Conservation (phyloP, 2,797 vertebrate genomes). For the Chaenodraco wilsoni region DNA sequence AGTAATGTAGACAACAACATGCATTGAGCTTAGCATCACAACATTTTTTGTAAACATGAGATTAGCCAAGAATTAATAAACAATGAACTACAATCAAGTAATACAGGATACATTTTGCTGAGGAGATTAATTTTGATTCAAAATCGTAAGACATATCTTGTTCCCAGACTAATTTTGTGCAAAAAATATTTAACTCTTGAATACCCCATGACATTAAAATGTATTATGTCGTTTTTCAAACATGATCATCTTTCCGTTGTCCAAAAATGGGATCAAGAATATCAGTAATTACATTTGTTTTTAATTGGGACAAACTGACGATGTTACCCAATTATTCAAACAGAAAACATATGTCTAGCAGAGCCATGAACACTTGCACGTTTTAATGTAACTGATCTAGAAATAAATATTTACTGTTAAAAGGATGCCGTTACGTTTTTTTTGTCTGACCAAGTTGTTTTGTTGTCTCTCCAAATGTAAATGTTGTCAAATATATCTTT, state of each 20-base stretch:
- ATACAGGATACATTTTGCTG: slow-evolving; percentile 19
- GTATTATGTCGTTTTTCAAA: slow-evolving; percentile 9
- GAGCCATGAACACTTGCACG: slow-evolving; percentile 23
- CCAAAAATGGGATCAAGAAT: slow-evolving; percentile 33
- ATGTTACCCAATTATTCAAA: slow-evolving; percentile 58
- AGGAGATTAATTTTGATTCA: slow-evolving; percentile 26
- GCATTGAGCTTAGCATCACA: slow-evolving; percentile 31
- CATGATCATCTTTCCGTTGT: slow-evolving; percentile 5
- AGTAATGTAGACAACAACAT: slow-evolving; percentile 40
- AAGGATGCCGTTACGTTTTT: neutral
- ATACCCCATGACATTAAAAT: neutral
- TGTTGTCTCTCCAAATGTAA: slow-evolving; percentile 6
- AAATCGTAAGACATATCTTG: slow-evolving; percentile 11
- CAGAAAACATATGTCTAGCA: slow-evolving; percentile 25
- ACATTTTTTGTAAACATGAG: slow-evolving; percentile 16
- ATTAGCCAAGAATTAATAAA: slow-evolving; percentile 36
- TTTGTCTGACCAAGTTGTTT: neutral
- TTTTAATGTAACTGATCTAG: neutral
- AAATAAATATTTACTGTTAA: slow-evolving; percentile 18
- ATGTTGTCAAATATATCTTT: slow-evolving; percentile 28
- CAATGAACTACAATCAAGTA: slow-evolving; percentile 25
- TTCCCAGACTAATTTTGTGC: neutral
- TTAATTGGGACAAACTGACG: slow-evolving; percentile 50
- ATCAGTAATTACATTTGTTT: slow-evolving; percentile 11
- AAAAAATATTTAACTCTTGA: neutral